Evolutionary conservation across 2,113 vertebrate genomes (phyloP).

Genomic region (Irena cyanogastra): DNA sequence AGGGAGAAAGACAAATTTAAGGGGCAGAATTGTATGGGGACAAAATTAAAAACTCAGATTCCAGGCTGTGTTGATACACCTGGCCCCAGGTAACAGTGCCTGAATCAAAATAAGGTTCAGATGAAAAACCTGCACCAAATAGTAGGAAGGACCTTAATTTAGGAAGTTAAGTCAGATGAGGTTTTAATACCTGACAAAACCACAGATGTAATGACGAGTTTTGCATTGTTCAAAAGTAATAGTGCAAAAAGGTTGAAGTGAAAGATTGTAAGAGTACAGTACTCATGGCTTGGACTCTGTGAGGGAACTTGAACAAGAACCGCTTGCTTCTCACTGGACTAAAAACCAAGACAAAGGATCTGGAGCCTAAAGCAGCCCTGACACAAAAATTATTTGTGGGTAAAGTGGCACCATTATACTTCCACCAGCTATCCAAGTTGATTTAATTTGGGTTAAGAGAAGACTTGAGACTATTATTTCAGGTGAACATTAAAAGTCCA

Average conservation of each 20-base stretch:
- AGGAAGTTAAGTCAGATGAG: background rate
- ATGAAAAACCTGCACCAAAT: background rate
- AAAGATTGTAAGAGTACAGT: background rate
- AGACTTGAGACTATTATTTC: background rate
- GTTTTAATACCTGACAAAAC: background rate
- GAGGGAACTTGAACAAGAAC: background rate
- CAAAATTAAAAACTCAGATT: background rate
- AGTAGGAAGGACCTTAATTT: background rate
- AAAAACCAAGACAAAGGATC: background rate
- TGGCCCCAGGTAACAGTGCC: background rate
- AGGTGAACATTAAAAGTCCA: background rate
- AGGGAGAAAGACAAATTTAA: background rate
- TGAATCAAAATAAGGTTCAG: background rate
- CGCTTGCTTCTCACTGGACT: background rate
- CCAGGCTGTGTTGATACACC: rapidly evolving
- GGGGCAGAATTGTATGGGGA: background rate
- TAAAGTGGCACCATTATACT: background rate
- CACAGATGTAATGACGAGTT: background rate
- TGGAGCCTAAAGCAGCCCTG: background rate
- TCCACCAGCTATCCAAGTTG: background rate
- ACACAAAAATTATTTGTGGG: background rate
- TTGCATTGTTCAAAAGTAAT: background rate
- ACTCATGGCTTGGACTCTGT: background rate
- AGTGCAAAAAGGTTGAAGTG: background rate
- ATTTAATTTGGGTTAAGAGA: background rate